These are phyloP conservation scores for Acholoe squamosa DNA, from an alignment of 2,888 invertebrate genomes.

Conservation along the genomic window DNA sequence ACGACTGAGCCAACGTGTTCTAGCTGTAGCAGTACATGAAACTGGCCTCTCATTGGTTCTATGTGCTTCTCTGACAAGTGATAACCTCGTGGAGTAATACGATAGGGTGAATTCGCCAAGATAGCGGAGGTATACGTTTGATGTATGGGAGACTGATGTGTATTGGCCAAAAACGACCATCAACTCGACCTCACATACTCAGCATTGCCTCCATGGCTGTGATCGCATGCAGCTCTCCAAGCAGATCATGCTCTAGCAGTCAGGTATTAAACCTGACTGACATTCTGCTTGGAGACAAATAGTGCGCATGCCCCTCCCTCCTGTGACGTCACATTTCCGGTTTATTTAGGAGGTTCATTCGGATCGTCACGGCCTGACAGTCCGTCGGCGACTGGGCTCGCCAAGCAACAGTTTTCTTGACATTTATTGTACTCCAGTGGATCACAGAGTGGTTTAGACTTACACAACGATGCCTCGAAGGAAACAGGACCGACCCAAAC, in stretches of 20 bases:
- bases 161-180: slow-evolving; percentile 25
- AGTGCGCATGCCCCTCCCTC: slow-evolving; percentile 52
- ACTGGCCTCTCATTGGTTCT: not conserved
- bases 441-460: slow-evolving; percentile 35
- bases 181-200: not conserved
- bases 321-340: slow-evolving; percentile 63
- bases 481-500: slow-evolving; percentile 86
- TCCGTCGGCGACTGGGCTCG: slow-evolving; percentile 26
- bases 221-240: slow-evolving; percentile 30
- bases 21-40: not conserved
- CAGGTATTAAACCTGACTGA: not conserved
- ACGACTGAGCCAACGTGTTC: slow-evolving; percentile 13
- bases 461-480: slow-evolving; percentile 77
- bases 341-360: slow-evolving; percentile 65
- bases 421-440: not conserved
- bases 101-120: not conserved
- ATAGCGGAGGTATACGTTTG: not conserved
- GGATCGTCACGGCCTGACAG: slow-evolving; percentile 61
- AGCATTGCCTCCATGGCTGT: slow-evolving; percentile 32
- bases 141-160: not conserved
- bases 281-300: not conserved
- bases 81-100: not conserved
- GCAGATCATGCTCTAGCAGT: not conserved
- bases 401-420: slow-evolving; percentile 59
- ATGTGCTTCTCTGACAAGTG: not conserved